Evolutionary conservation across 2,797 vertebrate species (phyloP).

Genomic region (Sebastiscus tertius): DNA sequence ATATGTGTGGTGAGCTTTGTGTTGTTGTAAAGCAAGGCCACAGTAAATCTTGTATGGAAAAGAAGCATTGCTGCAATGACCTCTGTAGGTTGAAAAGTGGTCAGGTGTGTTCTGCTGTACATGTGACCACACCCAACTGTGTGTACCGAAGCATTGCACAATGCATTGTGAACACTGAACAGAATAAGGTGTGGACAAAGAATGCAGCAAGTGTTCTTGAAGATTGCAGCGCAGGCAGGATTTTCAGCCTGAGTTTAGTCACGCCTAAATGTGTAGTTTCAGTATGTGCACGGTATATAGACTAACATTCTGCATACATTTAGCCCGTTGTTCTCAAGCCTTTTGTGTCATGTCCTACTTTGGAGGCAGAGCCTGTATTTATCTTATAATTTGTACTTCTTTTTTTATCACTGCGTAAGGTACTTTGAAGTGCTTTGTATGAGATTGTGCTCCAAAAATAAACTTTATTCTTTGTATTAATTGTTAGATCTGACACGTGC

Average conservation of each 20-base stretch:
- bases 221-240: not conserved
- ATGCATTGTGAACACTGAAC: not conserved
- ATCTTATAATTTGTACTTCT: not conserved
- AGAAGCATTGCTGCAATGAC: not conserved
- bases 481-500: not conserved
- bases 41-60: not conserved
- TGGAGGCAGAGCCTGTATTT: not conserved
- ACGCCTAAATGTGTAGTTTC: not conserved
- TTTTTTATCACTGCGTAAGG: too few species aligned
- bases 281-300: not conserved
- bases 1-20: not conserved
- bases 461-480: not conserved
- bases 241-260: too few species aligned
- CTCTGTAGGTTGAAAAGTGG: not conserved
- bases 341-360: not conserved
- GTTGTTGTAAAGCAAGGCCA: not conserved
- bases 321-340: not conserved
- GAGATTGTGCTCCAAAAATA: not conserved
- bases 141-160: not conserved
- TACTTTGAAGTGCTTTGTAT: not conserved
- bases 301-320: not conserved
- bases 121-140: not conserved
- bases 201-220: not conserved
- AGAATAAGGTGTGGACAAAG: not conserved
- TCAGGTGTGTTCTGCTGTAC: not conserved